Evolutionary conservation across 2,113 vertebrate species (phyloP).

Genomic region (Furnarius figulus): DNA sequence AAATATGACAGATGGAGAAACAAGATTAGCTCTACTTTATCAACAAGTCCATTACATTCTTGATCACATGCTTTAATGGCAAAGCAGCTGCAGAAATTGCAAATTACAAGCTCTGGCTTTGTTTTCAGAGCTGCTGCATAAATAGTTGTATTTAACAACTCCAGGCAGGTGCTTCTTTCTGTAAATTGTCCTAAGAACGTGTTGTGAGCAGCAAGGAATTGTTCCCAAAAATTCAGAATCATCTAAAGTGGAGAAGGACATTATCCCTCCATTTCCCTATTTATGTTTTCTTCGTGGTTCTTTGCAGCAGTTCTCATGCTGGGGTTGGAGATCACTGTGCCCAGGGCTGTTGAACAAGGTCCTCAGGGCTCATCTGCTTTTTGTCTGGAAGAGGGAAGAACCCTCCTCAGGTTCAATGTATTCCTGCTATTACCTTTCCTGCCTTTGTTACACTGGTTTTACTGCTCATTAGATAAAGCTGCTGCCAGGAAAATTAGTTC

Average conservation of each 20-base stretch:
- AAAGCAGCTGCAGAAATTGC: conserved; percentile 5
- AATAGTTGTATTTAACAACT: not conserved
- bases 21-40: not conserved
- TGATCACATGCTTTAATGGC: not conserved
- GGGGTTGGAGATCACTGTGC: not conserved
- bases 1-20: not conserved
- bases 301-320: not conserved
- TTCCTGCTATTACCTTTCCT: not conserved
- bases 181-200: not conserved
- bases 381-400: not conserved
- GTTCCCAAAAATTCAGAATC: not conserved
- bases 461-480: not conserved
- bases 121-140: conserved; percentile 2
- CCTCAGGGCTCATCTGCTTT: not conserved
- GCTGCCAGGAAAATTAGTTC: conserved; percentile 38
- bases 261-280: not conserved
- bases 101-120: not conserved
- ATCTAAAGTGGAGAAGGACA: not conserved
- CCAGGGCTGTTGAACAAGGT: not conserved
- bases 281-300: not conserved
- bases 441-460: not conserved
- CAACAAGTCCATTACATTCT: not conserved
- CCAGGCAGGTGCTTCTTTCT: not conserved
- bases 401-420: not conserved
- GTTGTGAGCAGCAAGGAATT: not conserved